Evolutionary conservation across 1,140 invertebrate genomes (phyloP), one percentile per base, ranked within the genome.

Genomic region (Dreissena polymorpha): DNA sequence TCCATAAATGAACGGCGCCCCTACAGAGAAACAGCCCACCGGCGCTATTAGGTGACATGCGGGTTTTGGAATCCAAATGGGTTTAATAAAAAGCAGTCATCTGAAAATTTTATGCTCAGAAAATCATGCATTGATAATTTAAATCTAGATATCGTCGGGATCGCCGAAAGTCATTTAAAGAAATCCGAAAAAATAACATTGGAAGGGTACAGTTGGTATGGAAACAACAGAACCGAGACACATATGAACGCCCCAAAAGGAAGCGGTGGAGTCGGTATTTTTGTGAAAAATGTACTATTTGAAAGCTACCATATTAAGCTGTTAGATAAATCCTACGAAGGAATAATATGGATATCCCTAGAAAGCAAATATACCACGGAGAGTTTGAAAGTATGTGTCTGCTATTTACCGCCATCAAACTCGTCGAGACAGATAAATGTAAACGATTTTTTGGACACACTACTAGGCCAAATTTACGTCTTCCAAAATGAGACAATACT

Each of bases 351-450:
- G 29, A 12, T 85, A 7, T 10, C 53, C 27, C 50, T 85, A 18
- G 63, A 16, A 18, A 14, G 27, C 27, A 81, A 67, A 68, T 29
- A 73, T 50, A 64, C n/a, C 25, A 29, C 51, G 0, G 39, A 65
- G 10, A 29, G 1, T n/a, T n/a, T 84, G 49, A 23, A 51, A 25
- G 2, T 81, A 10, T 78, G 23, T 74, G 39, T 53, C 10, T 67
- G 67, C 29, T 83, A 86, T 67, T 63, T 83, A 60, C 71, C 70
- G 53, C 80, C 83, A 0, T 70, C 74, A 78, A 78, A 77, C 49
- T 86, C 86, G 6, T 29, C 51, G 3, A 68, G 84, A 57, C 70
- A 76, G 16, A 65, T 53, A 39, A 63, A 82, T 69, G 83, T 65
- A 21, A 67, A 51, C n/a, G 18, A 50, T 25, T 87, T 73, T 73